Evolutionary conservation across 2,113 vertebrate genomes (phyloP).

Genomic region (Stictonetta naevosa): DNA sequence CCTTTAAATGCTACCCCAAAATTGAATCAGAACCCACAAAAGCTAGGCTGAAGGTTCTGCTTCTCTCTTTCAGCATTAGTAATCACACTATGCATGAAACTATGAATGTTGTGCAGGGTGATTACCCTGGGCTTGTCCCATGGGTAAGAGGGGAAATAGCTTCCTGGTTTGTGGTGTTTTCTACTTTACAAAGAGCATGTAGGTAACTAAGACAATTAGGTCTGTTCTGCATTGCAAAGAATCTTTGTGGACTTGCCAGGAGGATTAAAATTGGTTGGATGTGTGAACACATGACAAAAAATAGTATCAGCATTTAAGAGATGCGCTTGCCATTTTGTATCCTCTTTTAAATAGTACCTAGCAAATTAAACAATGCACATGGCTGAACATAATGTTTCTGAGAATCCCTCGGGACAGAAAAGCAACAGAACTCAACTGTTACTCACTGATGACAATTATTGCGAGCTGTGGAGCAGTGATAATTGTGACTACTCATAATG

Average conservation of each 20-base stretch:
- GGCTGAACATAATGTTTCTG: not conserved
- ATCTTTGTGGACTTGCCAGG: not conserved
- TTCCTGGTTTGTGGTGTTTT: not conserved
- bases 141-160: not conserved
- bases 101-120: not conserved
- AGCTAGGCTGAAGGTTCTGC: not conserved
- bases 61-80: not conserved
- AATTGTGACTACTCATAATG: not conserved
- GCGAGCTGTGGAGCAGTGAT: slow-evolving; percentile 7
- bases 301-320: not conserved
- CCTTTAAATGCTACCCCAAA: not conserved
- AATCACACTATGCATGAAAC: not conserved
- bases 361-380: not conserved
- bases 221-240: not conserved
- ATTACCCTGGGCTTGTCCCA: not conserved
- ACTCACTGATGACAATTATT: not conserved
- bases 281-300: not conserved
- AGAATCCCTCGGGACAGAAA: not conserved
- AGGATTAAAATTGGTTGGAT: not conserved
- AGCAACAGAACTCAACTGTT: not conserved
- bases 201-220: not conserved
- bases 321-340: not conserved
- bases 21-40: not conserved
- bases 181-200: fast-evolving
- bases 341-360: not conserved